Evolutionary conservation across 2,113 vertebrate species (phyloP), one percentile per base, ranked within the genome.

Genomic region (Thamnaconus septentrionalis): DNA sequence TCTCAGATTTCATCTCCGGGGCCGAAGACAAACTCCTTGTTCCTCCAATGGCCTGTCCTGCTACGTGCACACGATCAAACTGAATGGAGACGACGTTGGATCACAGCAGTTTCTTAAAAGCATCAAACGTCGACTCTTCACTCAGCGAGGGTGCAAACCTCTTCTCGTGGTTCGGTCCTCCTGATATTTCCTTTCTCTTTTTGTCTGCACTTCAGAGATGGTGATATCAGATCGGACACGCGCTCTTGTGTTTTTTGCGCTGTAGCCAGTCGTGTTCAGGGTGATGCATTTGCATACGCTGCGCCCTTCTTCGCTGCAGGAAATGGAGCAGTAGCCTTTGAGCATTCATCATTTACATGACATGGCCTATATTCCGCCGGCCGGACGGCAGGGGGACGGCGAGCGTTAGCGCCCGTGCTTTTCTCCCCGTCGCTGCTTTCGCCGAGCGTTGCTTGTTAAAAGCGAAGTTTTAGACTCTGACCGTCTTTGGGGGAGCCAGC

Each of bases 331-430:
- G 76, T 67, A 75, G 82, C 78, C 76, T 79, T 72, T 31, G 61
- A 81, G 77, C 85, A 89, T 90, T 89, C 81, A 87, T 90, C 87
- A 91, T 90, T 87, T 86, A 82, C 81, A 72, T 75, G 83, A 81
- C 73, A 18, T 85, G 81, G 8, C 84, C 80, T 85, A 85, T 71
- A 87, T 87, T 87, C 70, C 66, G 67, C 73, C 57, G 57, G 69
- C 58, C 61, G 57, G 59, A 56, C 71, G 69, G 46, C 18, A 31
- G 18, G 18, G 18, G 18, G 18, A 31, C 18, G 59, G 76, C 76
- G 58, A 66, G 72, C 66, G 49, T 74, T 56, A 51, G 64, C 41
- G 12, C 66, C 56, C 60, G 53, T 58, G 47, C 66, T 60, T 58
- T 61, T 76, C 67, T 66, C 18, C 68, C 18, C 8, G 9, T n/a